A percentile compares a stretch with the other conserved stretches of the same genome.
Conservation (phyloP, 2,113 vertebrate species). For the Clinocottus analis region DNA sequence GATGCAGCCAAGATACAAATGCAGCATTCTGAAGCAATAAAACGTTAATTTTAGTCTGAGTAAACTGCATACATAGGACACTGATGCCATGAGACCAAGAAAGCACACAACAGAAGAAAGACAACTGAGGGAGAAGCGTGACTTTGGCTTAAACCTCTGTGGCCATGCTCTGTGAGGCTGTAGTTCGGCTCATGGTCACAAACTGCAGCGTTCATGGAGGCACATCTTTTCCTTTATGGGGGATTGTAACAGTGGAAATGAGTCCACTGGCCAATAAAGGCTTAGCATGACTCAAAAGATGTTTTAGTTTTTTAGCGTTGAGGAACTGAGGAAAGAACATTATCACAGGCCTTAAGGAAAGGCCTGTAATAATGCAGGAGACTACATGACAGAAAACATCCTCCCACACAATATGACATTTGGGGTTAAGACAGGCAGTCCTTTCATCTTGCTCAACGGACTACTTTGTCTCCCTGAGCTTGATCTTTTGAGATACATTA, state of each 20-base stretch:
- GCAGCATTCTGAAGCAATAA: conserved; percentile 21
- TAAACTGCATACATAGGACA: neutral
- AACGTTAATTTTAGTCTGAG: neutral
- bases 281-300: neutral
- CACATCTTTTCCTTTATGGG: neutral
- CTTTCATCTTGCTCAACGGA: conserved; percentile 27
- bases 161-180: neutral
- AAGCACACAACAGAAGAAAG: neutral
- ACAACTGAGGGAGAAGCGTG: neutral
- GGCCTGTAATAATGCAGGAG: too few species aligned
- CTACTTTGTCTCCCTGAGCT: conserved; percentile 1
- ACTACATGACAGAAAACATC: neutral
- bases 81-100: conserved; percentile 13
- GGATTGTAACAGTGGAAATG: conserved; percentile 6
- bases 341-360: neutral
- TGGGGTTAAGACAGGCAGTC: conserved; percentile 21
- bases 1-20: conserved; percentile 24
- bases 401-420: neutral
- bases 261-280: neutral
- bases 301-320: neutral
- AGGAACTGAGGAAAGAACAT: neutral
- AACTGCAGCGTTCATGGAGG: neutral
- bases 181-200: neutral
- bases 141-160: too few species aligned
- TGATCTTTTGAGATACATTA: conserved; percentile 39